Evolutionary conservation across 2,888 invertebrate genomes (phyloP).

Genomic region (Leptothorax acervorum): DNA sequence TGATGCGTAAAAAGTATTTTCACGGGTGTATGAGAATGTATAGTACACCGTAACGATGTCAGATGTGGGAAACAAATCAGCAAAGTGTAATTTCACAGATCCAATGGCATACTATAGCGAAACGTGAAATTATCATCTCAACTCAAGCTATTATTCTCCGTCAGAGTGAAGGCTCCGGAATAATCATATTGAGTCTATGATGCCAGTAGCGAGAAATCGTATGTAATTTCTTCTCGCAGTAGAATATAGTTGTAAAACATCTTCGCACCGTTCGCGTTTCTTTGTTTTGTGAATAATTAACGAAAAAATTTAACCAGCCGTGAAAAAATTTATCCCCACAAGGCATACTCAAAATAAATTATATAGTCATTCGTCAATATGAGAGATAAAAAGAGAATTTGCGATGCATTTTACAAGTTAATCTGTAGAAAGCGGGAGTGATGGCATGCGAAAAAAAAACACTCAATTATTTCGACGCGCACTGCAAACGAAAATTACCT

Average conservation of each 20-base stretch:
- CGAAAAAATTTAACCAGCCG: not conserved
- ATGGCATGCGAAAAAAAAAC: not conserved
- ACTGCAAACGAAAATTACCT: conserved; percentile 33
- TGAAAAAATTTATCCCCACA: not conserved
- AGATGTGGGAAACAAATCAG: conserved; percentile 35
- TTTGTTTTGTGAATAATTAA: not conserved
- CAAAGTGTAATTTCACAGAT: conserved; percentile 25
- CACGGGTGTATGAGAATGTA: conserved; percentile 29
- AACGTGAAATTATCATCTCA: conserved; percentile 25
- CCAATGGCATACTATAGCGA: not conserved
- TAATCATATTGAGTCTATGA: conserved; percentile 27
- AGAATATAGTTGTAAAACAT: conserved; percentile 14
- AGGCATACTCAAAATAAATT: conserved; percentile 13
- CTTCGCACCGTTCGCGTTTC: not conserved
- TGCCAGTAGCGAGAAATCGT: conserved; percentile 14
- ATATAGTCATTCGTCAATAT: not conserved
- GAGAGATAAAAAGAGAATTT: not conserved
- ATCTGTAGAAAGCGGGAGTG: conserved; percentile 26
- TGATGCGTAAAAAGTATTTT: conserved; percentile 36
- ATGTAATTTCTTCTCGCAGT: conserved; percentile 12
- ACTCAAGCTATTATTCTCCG: conserved; percentile 25
- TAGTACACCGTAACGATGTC: conserved; percentile 18
- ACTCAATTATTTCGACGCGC: conserved; percentile 17
- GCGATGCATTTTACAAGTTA: conserved; percentile 9
- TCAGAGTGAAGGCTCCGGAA: not conserved